Evolutionary conservation across 1,140 invertebrate genomes (phyloP), one percentile per base, ranked within the genome.

Genomic region (Archivesica marissinica): DNA sequence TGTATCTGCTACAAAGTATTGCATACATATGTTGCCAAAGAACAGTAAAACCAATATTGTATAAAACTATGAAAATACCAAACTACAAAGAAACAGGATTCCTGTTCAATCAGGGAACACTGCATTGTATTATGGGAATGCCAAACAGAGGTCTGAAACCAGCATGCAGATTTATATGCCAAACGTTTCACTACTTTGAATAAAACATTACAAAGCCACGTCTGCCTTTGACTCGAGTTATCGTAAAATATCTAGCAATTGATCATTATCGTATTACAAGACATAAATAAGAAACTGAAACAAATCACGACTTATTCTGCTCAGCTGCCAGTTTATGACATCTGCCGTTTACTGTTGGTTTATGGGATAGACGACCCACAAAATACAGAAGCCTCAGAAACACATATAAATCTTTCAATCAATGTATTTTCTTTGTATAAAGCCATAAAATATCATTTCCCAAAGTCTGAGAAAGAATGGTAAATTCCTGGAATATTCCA

Each of bases 381-480:
- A 64, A 64, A 64, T n/a, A 35, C 13, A 35, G 20, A 35, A 64
- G 38, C 28, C 17, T 17, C 20, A 3, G 38, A 4, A 17, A 64
- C 23, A 64, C 59, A 25, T 64, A 35, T 35, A 20, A 64, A 64
- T 33, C 59, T 7, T 64, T 64, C 2, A 35, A 35, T 35, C 59
- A 35, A 35, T 35, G 59, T 64, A 64, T 33, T 64, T 35, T 64
- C 59, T 64, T 64, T 64, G 33, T 64, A 64, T 64, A 33, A 35
- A 17, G 9, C 15, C 2, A 64, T 64, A 64, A 64, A 64, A 64
- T 25, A 35, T 64, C 13, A 64, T 64, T 64, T 64, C 59, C n/a
- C 59, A 64, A 13, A 64, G 59, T 25, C 38, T 35, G 23, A 0
- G 28, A 64, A 6, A 35, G 11, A n/a, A 13, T 64, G 23, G 30